phyloP scores from a whole-genome alignment of 2,113 vertebrate genomes.

The Parotia lawesii region DNA sequence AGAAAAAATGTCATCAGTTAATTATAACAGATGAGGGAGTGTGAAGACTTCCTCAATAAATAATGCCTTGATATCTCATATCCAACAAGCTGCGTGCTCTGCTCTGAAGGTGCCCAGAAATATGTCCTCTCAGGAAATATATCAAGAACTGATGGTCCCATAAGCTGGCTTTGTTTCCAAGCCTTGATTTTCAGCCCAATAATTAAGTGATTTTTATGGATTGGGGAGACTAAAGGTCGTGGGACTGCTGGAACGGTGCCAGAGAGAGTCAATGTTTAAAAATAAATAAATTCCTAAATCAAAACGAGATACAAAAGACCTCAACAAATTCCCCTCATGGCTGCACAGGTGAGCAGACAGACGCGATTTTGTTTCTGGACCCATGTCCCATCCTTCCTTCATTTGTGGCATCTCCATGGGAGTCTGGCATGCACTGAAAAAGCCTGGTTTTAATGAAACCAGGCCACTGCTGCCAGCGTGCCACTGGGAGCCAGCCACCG shows the following conservation, averaged over 20 bases:
- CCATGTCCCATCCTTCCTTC: neutral
- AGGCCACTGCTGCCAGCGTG: neutral
- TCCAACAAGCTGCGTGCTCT: constrained; percentile 32
- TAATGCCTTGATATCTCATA: constrained; percentile 61
- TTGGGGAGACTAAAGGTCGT: constrained; percentile 36
- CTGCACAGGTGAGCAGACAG: neutral
- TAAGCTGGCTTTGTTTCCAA: constrained; percentile 58
- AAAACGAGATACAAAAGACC: neutral
- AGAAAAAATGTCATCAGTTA: constrained; percentile 59
- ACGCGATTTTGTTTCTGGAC: neutral
- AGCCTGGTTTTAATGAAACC: neutral
- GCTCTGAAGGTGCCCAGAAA: constrained; percentile 54
- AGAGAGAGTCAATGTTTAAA: constrained; percentile 4
- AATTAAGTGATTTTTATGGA: constrained; percentile 64
- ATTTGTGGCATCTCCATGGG: neutral
- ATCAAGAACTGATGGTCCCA: constrained; percentile 50
- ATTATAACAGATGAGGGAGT: constrained; percentile 64
- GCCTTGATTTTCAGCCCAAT: constrained; percentile 54
- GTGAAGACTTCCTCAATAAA: constrained; percentile 67
- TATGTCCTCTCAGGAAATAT: constrained; percentile 51
- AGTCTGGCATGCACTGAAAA: neutral
- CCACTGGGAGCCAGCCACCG: accelerated
- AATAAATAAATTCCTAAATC: constrained; percentile 53
- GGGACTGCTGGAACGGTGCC: constrained; percentile 11
- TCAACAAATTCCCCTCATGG: neutral